A percentile compares a stretch with the other conserved stretches of the same genome.
Conservation (phyloP, 2,113 vertebrate species). For the Muntiacus muntjak region DNA sequence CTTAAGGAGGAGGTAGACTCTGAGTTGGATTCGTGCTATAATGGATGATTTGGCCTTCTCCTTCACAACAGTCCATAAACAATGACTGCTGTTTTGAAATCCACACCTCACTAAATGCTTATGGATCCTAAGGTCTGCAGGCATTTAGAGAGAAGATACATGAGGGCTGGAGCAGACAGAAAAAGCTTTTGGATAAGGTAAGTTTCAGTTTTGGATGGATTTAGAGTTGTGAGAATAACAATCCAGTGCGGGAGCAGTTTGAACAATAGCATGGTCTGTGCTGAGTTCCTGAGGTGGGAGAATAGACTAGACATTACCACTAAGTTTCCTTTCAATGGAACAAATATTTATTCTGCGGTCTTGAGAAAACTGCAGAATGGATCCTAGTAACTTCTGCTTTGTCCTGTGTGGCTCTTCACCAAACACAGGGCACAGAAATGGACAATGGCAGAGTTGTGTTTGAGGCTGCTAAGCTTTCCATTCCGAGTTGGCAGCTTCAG, state of each 20-base stretch:
- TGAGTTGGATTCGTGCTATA: background rate
- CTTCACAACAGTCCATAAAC: background rate
- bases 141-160: background rate
- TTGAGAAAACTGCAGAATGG: conserved; percentile 21
- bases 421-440: background rate
- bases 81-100: background rate
- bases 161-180: background rate
- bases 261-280: background rate
- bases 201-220: background rate
- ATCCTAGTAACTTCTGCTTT: background rate
- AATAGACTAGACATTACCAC: background rate
- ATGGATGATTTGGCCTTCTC: background rate
- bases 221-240: background rate
- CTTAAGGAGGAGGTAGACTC: background rate
- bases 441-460: background rate
- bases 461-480: conserved; percentile 3
- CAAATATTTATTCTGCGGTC: background rate
- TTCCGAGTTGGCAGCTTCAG: conserved; percentile 38
- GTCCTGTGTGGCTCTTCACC: background rate
- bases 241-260: background rate
- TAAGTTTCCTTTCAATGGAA: background rate
- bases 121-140: background rate
- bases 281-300: background rate
- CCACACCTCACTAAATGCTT: background rate
- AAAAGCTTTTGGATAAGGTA: background rate